Percentiles rank a stretch among this genome's conserved stretches.
phyloP scores from a whole-genome alignment of 2,888 invertebrate species.

The Zaprionus obscuricornis region DNA sequence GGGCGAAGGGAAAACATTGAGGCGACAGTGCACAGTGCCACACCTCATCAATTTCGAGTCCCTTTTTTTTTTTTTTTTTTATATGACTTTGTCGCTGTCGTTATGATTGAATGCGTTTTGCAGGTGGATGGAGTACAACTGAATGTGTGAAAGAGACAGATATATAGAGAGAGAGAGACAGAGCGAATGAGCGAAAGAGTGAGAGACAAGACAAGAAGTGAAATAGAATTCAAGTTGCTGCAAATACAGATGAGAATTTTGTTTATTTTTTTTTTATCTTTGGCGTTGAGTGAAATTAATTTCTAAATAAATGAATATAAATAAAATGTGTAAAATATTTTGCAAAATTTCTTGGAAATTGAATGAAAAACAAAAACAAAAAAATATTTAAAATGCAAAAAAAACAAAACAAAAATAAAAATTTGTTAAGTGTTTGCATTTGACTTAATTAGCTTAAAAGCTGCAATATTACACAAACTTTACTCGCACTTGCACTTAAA shows the following conservation, averaged over 20 bases:
- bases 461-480: conserved; percentile 30
- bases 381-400: conserved; percentile 22
- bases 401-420: conserved; percentile 27
- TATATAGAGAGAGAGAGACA: not conserved
- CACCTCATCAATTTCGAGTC: conserved; percentile 68
- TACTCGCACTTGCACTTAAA: not conserved
- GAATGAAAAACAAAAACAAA: not conserved
- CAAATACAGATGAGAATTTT: not conserved
- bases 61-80: conserved; percentile 51
- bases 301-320: conserved; percentile 14
- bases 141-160: not conserved
- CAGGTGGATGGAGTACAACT: conserved; percentile 39
- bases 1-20: conserved; percentile 8
- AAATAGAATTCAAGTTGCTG: not conserved
- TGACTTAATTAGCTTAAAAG: conserved; percentile 55
- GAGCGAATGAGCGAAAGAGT: not conserved
- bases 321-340: too few relatives aligned
- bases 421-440: conserved; percentile 42
- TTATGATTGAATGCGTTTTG: conserved; percentile 55
- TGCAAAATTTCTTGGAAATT: too few relatives aligned
- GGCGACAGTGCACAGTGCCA: conserved; percentile 61
- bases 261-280: not conserved
- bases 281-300: conserved; percentile 7
- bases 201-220: too few relatives aligned
- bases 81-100: conserved; percentile 31